These are phyloP conservation scores for Lanius collurio DNA, from an alignment of 2,113 vertebrate genomes.

Conservation along the genomic window DNA sequence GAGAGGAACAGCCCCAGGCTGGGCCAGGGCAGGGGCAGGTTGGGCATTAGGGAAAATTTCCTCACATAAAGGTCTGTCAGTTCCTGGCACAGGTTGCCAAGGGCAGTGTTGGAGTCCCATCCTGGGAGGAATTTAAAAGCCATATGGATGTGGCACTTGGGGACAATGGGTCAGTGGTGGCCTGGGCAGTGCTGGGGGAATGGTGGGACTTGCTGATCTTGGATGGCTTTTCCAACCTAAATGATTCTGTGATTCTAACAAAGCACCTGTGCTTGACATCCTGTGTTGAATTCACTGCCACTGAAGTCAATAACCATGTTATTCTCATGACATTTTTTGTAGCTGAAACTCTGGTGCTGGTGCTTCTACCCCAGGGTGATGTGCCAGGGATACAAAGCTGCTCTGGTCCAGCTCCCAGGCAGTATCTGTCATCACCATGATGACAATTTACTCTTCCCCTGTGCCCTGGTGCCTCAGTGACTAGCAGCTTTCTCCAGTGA, in stretches of 20 bases:
- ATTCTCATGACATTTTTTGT: neutral
- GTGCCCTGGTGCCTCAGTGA: neutral
- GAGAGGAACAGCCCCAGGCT: neutral
- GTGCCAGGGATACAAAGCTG: neutral
- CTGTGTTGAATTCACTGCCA: neutral
- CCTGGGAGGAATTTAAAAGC: neutral
- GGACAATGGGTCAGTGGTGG: neutral
- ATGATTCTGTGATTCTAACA: neutral
- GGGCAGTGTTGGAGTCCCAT: neutral
- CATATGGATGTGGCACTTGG: neutral
- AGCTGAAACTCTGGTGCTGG: neutral
- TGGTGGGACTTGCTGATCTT: neutral
- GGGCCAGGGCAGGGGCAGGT: rapidly evolving
- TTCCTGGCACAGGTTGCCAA: rapidly evolving
- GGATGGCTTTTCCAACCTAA: neutral
- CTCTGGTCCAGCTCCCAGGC: neutral
- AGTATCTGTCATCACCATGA: neutral
- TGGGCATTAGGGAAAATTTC: rapidly evolving
- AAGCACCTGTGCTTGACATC: neutral
- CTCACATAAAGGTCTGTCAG: neutral
- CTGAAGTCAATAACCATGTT: neutral
- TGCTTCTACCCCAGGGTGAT: neutral
- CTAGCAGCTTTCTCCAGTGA: neutral
- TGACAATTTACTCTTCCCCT: neutral
- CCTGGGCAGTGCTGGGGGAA: neutral